Evolutionary conservation across 2,797 vertebrate genomes (phyloP), one percentile per base, ranked within the genome.

Genomic region (Triplophysa bombifrons): DNA sequence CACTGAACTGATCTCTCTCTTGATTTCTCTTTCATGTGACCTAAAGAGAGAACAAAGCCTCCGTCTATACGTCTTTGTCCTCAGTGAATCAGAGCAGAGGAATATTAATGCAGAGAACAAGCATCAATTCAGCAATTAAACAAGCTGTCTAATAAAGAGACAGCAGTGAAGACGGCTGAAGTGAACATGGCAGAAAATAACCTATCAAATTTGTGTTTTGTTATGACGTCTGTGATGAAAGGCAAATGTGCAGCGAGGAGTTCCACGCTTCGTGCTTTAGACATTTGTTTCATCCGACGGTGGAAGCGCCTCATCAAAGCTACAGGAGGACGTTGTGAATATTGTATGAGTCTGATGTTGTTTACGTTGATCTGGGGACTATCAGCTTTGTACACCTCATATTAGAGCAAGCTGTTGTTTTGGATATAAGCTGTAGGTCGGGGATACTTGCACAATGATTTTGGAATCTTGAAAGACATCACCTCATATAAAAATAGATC

Each of bases 11-110:
- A 30, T 63, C 51, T 78, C 63, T 72, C 41, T 61, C 82, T 41
- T 38, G 46, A n/a, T 55, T 71, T 77, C 76, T 63, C 76, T 85
- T 84, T 85, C 53, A 84, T 84, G 74, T 84, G 74, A 76, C 67
- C 46, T 61, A 69, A 55, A 78, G 63, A 72, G 53, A 72, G 77
- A 78, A 74, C 70, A 78, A 81, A 76, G 77, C 77, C 72, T 41
- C 53, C 44, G 44, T 55, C 48, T 30, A 30, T 72, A 75, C 65
- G 17, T 77, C 41, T 46, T 74, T 78, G 65, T 67, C 20, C 76
- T 72, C 71, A 56, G 48, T 41, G 68, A 68, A 75, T 81, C 78
- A 78, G 71, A 70, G 75, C 27, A 74, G 41, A 85, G 38, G 65
- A 71, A 73, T 70, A 71, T 71, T 73, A 73, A 81, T 79, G 79